phyloP scores from a whole-genome alignment of 2,113 vertebrate species.

The Tylochromis polylepis region DNA sequence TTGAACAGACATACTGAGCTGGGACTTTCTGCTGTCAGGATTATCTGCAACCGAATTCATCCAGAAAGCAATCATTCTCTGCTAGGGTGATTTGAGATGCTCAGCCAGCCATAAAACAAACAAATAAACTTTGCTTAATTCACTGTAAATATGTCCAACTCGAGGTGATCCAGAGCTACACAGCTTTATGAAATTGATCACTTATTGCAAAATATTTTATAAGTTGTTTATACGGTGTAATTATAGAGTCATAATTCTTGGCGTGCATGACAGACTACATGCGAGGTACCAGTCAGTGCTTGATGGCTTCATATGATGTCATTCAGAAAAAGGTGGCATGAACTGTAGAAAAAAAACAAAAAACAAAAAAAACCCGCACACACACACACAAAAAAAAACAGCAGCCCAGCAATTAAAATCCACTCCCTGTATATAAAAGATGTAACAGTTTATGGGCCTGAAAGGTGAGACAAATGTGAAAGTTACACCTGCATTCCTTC shows the following conservation, averaged over 20 bases:
- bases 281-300: not conserved
- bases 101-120: not conserved
- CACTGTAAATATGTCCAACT: not conserved
- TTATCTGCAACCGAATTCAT: not conserved
- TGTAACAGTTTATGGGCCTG: not conserved
- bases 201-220: not conserved
- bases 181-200: not conserved
- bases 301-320: not conserved
- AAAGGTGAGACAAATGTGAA: not conserved
- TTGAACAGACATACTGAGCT: not conserved
- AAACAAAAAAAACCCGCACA: not conserved
- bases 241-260: not conserved
- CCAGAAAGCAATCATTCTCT: not conserved
- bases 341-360: not conserved
- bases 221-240: not conserved
- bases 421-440: not conserved
- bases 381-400: not conserved
- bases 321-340: not conserved
- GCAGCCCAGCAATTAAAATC: accelerated
- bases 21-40: not conserved
- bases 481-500: not conserved
- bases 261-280: not conserved
- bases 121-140: not conserved
- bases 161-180: not conserved
- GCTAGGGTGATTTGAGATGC: not conserved